Base-by-base conservation (phyloP, 2,113 vertebrate species). In the Aepyceros melampus region DNA sequence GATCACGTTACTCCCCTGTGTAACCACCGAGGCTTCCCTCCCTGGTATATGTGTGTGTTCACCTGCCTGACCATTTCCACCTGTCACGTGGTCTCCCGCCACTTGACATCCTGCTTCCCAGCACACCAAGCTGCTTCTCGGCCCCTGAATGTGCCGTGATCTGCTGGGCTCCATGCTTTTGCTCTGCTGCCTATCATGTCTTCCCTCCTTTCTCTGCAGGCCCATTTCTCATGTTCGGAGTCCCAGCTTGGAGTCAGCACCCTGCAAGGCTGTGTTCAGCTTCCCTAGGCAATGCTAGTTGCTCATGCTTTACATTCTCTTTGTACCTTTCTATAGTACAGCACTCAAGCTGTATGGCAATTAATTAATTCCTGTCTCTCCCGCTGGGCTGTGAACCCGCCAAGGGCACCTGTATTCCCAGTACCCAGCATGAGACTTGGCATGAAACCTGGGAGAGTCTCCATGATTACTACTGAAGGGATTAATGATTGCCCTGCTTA, bases 301-400 rank as follows among this genome's bases (percentile, higher is more conserved):
- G 89, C 64, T 95, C 40, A 49, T 0, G 7, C 90, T 93, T 83
- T 21, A 21, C 12, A 0, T 84, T 79, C 71, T 91, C 13, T 86
- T 47, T 55, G 27, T 55, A 11, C 23, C 21, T 12, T 25, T 88
- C 76, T 90, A 0, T 29, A 49, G 89, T 36, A n/a, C 16, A 36
- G 58, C 21, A 11, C 67, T 62, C 27, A 23, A n/a, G n/a, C 33
- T 23, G 4, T 53, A 27, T 56, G 71, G 45, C 71, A 31, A 2
- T 71, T 93, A 89, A 93, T 98, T 95, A 89, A 67, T 85, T 94
- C 47, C 47, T 87, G 6, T 74, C 53, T 89, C 81, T 89, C 88
- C 56, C 4, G 1, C 55, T 49, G 53, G 64, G 58, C 90, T 55
- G 12, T 55, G 94, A 90, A 85, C 90, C 47, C 1, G 1, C 87